These are phyloP conservation scores for Hermaeophaga mercurialis DNA, from an alignment of 2,888 invertebrate species.

Conservation along the genomic window DNA sequence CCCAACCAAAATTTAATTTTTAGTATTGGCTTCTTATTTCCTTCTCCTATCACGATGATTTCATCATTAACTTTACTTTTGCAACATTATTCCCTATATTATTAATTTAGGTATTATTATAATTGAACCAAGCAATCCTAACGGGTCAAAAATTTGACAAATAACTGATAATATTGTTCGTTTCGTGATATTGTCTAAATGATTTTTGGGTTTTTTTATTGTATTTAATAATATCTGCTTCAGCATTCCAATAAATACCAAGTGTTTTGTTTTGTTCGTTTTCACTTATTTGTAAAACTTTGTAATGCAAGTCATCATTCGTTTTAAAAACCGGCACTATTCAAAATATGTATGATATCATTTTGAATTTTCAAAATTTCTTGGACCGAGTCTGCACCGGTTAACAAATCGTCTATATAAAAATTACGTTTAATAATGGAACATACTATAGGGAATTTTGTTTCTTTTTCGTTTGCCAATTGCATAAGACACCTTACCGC, in stretches of 20 bases:
- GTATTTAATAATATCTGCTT: conserved; percentile 25
- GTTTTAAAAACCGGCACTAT: conserved; percentile 14
- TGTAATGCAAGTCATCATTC: conserved; percentile 13
- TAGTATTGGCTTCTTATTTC: no score
- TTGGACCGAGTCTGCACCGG: conserved; percentile 29
- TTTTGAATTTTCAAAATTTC: conserved; percentile 13
- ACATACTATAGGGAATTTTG: conserved; percentile 26
- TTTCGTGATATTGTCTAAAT: conserved; percentile 19
- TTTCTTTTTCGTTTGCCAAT: conserved; percentile 36
- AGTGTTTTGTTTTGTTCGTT: conserved; percentile 27
- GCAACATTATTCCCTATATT: no score
- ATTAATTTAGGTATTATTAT: conserved; percentile 26
- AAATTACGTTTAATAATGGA: conserved; percentile 36
- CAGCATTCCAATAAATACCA: conserved; percentile 27
- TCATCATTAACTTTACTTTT: no score
- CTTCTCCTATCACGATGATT: no score
- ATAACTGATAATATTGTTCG: conserved; percentile 22
- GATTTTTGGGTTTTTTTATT: background rate
- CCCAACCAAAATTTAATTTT: no score
- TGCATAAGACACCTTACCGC: conserved; percentile 40
- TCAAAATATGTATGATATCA: background rate
- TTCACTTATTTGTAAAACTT: conserved; percentile 19
- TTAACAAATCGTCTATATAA: conserved; percentile 47
- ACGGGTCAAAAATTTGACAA: conserved; percentile 30
- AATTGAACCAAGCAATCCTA: conserved; percentile 24